Conservation (phyloP, 1,140 invertebrate genomes). For the Dreissena rostriformis region DNA sequence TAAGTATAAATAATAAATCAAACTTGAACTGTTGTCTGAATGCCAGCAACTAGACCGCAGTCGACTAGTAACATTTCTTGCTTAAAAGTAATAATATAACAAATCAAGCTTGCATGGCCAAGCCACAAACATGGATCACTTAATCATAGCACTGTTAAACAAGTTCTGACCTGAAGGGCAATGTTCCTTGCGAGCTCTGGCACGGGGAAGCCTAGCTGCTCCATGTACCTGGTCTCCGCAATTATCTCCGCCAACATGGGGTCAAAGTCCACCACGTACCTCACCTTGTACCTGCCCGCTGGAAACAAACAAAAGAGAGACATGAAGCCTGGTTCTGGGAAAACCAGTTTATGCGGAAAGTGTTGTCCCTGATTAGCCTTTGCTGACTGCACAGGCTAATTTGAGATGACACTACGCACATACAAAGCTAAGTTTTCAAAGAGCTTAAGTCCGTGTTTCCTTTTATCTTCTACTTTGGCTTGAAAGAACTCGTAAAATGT, state of each 20-base stretch:
- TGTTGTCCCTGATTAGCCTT: too few relatives aligned
- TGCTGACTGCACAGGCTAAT: too few relatives aligned
- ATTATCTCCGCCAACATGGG: conserved; percentile 87
- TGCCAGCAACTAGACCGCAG: neutral
- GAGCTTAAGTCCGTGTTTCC: too few relatives aligned
- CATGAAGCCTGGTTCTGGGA: too few relatives aligned
- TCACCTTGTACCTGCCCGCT: conserved; percentile 69
- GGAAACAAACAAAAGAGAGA: neutral
- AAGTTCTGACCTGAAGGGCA: conserved; percentile 84
- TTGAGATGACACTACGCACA: too few relatives aligned
- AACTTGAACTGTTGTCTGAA: too few relatives aligned
- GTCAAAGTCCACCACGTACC: conserved; percentile 81
- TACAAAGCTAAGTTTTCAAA: too few relatives aligned
- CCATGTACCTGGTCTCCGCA: conserved; percentile 83
- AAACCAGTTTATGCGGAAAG: too few relatives aligned
- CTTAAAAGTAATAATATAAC: neutral
- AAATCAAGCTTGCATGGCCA: neutral
- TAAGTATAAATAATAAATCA: too few relatives aligned
- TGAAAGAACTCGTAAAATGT: too few relatives aligned
- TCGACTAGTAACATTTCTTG: neutral
- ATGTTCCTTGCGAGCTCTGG: conserved; percentile 87
- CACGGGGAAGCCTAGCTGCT: conserved; percentile 87
- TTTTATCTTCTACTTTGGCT: too few relatives aligned
- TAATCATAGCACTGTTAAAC: neutral
- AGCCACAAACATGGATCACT: neutral